Evolutionary conservation across 2,113 vertebrate genomes (phyloP), one percentile per base, ranked within the genome.

Genomic region (Crotalus viridis): DNA sequence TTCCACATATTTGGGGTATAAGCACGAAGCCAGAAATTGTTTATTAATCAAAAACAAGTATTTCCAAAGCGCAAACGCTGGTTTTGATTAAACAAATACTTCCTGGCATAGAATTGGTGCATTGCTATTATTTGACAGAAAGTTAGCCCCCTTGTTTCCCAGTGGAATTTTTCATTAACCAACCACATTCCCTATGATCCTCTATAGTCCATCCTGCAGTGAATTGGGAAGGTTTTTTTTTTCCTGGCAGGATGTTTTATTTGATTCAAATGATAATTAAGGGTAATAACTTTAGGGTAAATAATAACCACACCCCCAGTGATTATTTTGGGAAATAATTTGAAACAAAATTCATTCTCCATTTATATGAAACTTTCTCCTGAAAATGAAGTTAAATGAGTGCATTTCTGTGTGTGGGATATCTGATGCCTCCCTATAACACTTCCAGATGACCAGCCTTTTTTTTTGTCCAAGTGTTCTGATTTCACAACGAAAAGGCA

Each of bases 21-120:
- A 92, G 88, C 4, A 28, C 46, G 3, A 24, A 69, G n/a, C 57
- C 26, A 92, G 59, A 92, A 91, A 92, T 54, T 88, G 46, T 88
- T 92, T 88, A 88, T 43, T 88, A 92, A 92, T 88, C 46, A 74
- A 88, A 92, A 88, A 88, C 91, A 92, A 69, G 52, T 88, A 87
- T 55, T 55, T 55, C 59, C 59, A 88, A 88, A 33, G 48, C 46
- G 2, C 48, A 92, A 88, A 74, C 88, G 46, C 91, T 92, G 91
- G n/a, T 88, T 88, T 92, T 88, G 46, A 88, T 69, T 88, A 88
- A 69, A 54, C 22, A 92, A 69, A 88, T 92, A 24, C 21, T 92
- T 88, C 57, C 57, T 92, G 85, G 91, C 48, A 92, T 22, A 81
- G 51, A 81, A 74, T 39, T 89, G 51, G 61, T 89, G 51, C 48